These are phyloP conservation scores for Ochlodes sylvanus DNA, from an alignment of 2,888 invertebrate genomes.

Conservation along the genomic window DNA sequence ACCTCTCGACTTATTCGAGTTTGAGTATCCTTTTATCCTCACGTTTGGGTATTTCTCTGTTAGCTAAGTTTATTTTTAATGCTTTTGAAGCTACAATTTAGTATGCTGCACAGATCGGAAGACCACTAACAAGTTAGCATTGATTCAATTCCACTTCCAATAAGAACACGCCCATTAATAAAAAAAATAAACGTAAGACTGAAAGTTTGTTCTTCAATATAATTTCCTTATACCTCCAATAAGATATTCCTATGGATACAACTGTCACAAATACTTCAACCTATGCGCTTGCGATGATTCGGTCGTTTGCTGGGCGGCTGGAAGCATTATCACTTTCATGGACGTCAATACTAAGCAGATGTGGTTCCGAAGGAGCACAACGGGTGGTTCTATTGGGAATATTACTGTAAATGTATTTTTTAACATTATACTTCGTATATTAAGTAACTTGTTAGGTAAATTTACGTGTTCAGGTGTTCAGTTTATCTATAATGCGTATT, in stretches of 20 bases:
- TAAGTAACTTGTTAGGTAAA: too few species aligned
- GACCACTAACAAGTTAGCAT: too few species aligned
- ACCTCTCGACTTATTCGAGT: constrained; percentile 85
- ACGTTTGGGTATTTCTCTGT: neutral
- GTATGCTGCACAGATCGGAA: too few species aligned
- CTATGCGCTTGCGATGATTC: constrained; percentile 90
- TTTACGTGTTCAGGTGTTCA: too few species aligned
- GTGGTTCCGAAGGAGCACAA: constrained; percentile 89
- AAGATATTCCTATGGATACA: constrained; percentile 94
- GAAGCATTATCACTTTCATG: constrained; percentile 92
- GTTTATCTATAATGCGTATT: too few species aligned
- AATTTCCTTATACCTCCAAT: neutral
- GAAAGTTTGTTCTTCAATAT: too few species aligned
- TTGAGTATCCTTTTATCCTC: constrained; percentile 87
- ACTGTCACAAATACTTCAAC: constrained; percentile 92
- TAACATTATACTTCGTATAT: too few species aligned
- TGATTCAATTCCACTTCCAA: too few species aligned
- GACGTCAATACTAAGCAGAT: constrained; percentile 87
- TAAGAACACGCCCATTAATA: too few species aligned
- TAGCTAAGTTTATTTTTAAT: too few species aligned
- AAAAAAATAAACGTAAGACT: too few species aligned
- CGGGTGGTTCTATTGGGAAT: constrained; percentile 93
- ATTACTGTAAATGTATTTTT: constrained; percentile 84
- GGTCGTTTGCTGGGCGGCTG: constrained; percentile 91
- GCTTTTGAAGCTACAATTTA: too few species aligned